phyloP scores from a whole-genome alignment of 1,140 invertebrate species.

The Plectrocnemia conspersa region DNA sequence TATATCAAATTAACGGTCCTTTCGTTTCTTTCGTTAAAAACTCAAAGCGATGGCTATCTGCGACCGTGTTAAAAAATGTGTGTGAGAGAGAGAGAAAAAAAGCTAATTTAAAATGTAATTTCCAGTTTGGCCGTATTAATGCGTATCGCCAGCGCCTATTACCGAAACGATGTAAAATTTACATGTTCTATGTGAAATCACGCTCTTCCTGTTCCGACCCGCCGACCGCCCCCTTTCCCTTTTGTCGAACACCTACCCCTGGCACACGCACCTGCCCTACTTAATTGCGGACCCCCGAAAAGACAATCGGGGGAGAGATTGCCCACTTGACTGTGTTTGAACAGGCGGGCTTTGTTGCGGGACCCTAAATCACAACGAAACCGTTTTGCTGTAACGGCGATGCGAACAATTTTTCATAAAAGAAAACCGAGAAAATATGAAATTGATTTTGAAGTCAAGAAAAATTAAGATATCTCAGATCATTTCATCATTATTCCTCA shows the following conservation, averaged over 20 bases:
- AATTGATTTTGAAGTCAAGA: too few relatives aligned
- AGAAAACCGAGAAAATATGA: too few relatives aligned
- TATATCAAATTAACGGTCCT: slow-evolving; percentile 18
- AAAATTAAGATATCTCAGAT: too few relatives aligned
- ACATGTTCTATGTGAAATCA: slow-evolving; percentile 28
- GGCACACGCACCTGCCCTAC: slow-evolving; percentile 17
- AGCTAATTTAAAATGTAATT: slow-evolving; percentile 25
- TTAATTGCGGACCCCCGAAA: slow-evolving; percentile 16
- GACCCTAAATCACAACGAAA: too few relatives aligned
- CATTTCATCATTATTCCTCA: too few relatives aligned
- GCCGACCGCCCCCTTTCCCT: neutral
- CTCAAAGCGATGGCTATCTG: slow-evolving; percentile 9
- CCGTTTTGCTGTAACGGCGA: too few relatives aligned
- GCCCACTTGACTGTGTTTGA: too few relatives aligned
- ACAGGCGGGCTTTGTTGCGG: too few relatives aligned
- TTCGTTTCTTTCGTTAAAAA: slow-evolving; percentile 16
- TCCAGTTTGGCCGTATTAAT: slow-evolving; percentile 9
- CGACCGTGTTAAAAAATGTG: neutral
- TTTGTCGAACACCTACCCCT: slow-evolving; percentile 17
- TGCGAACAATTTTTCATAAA: too few relatives aligned
- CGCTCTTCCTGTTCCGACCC: slow-evolving; percentile 20
- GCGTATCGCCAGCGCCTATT: slow-evolving; percentile 8
- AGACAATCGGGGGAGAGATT: too few relatives aligned
- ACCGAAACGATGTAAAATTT: slow-evolving; percentile 26
- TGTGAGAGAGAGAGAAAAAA: slow-evolving; percentile 11